Evolutionary conservation across 2,888 invertebrate genomes (phyloP), one percentile per base, ranked within the genome.

Genomic region (Rotaria macrura): DNA sequence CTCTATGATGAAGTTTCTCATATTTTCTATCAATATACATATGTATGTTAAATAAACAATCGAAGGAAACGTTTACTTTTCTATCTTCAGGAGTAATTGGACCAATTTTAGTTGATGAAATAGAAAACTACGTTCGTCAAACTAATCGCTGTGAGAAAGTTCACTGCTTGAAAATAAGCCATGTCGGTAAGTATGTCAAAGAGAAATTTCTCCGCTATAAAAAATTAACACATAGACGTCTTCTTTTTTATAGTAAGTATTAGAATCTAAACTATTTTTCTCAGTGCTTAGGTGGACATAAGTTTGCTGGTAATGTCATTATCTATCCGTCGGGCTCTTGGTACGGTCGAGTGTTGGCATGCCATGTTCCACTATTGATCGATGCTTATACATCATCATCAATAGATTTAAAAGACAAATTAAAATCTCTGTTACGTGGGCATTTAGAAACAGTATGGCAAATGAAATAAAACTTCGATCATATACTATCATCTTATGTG

Each of bases 251-350:
- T 49, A 49, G 17, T 49, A 49, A 49, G 2, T 14, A 49, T 10
- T 10, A 49, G 14, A 49, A 49, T 49, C 2, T 5, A 52, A 52
- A 52, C 2, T 5, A 9, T 25, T 54, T 25, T 25, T 34, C 5
- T 65, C 34, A 20, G 17, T 20, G 34, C 34, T 34, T 34, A 65
- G 65, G 79, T 43, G 79, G 79, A n/a, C 79, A 79, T 43, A 40
- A 34, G 10, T 79, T 79, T 79, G 79, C 79, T 79, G 79, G 79
- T n/a, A 79, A 79, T 43, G 79, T 79, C 17, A 79, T 79, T n/a
- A 43, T 79, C 12, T 79, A 79, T 79, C 79, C 79, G n/a, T 25
- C 40, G 9, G 79, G 79, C 1, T 5, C 14, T 25, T 79, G 79
- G 79, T 79, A 79, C 17, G 79, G 79, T 25, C 40, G 79, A 79